Conservation (phyloP, 2,888 invertebrate species). For the Adela reaumurella region DNA sequence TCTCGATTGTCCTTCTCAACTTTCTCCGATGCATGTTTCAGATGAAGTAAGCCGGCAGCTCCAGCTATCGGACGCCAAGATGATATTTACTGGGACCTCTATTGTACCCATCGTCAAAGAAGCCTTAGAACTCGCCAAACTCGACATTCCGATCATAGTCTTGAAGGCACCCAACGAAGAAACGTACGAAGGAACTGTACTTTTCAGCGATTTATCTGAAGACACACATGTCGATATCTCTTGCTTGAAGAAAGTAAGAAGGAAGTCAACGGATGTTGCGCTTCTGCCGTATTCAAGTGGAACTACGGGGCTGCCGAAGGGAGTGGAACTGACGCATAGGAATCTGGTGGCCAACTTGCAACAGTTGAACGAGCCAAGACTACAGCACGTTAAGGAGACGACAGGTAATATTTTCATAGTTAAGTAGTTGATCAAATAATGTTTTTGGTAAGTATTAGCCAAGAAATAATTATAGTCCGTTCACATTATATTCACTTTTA, state of each 20-base stretch:
- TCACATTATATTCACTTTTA: no score
- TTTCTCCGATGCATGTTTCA: no score
- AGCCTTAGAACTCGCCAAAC: conserved; percentile 38
- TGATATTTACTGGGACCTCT: conserved; percentile 55
- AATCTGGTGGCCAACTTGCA: conserved; percentile 47
- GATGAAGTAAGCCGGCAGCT: conserved; percentile 69
- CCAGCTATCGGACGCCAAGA: conserved; percentile 53
- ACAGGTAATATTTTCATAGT: no score
- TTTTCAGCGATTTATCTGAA: conserved; percentile 55
- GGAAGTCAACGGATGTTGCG: conserved; percentile 51
- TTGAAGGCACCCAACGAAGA: conserved; percentile 14
- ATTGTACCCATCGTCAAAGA: conserved; percentile 41
- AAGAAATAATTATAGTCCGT: no score
- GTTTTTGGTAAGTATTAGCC: no score
- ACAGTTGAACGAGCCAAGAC: conserved; percentile 23
- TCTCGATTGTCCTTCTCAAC: no score
- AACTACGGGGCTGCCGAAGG: conserved; percentile 79
- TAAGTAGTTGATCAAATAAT: no score
- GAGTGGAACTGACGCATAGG: conserved; percentile 61
- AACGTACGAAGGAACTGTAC: conserved; percentile 51
- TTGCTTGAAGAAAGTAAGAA: conserved; percentile 31
- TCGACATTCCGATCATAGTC: conserved; percentile 46
- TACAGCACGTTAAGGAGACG: conserved; percentile 24
- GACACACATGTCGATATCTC: conserved; percentile 43
- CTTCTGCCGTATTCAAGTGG: conserved; percentile 79